phyloP scores from a whole-genome alignment of 2,113 vertebrate species.

The Acrocephalus kingi region DNA sequence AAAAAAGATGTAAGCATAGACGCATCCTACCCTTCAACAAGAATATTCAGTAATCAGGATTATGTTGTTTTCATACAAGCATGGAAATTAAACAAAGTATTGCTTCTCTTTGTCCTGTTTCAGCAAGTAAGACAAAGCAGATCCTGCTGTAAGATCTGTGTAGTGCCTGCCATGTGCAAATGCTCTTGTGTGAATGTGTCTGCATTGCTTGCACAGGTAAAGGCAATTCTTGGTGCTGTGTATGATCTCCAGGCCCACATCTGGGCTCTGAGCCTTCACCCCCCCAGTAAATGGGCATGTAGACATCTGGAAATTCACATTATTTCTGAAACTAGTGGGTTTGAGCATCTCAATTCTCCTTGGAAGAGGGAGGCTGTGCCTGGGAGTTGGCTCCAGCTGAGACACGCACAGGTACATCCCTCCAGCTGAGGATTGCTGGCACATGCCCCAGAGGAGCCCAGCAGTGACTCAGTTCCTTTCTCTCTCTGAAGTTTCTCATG shows the following conservation, averaged over 20 bases:
- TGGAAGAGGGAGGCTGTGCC: neutral
- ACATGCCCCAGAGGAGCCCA: neutral
- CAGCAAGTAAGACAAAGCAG: neutral
- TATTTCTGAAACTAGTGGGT: neutral
- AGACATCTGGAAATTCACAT: neutral
- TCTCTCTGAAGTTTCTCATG: neutral
- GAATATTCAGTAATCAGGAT: neutral
- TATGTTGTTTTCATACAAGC: neutral
- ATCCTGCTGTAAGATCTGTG: neutral
- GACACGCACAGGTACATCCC: neutral
- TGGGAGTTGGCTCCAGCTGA: neutral
- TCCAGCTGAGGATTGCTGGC: neutral
- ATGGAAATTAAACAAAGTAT: neutral
- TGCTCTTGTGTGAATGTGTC: neutral
- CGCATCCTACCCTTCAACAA: neutral
- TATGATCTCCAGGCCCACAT: neutral
- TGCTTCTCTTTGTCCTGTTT: neutral
- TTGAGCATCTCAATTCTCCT: neutral
- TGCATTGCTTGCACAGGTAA: neutral
- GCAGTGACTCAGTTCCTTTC: neutral
- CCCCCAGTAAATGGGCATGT: accelerated
- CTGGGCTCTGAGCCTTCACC: neutral
- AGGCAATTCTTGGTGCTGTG: neutral
- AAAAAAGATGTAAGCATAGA: neutral
- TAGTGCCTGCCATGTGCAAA: neutral